These are phyloP conservation scores for Callorhinus ursinus DNA, from an alignment of 2,113 vertebrate genomes.

Conservation along the genomic window DNA sequence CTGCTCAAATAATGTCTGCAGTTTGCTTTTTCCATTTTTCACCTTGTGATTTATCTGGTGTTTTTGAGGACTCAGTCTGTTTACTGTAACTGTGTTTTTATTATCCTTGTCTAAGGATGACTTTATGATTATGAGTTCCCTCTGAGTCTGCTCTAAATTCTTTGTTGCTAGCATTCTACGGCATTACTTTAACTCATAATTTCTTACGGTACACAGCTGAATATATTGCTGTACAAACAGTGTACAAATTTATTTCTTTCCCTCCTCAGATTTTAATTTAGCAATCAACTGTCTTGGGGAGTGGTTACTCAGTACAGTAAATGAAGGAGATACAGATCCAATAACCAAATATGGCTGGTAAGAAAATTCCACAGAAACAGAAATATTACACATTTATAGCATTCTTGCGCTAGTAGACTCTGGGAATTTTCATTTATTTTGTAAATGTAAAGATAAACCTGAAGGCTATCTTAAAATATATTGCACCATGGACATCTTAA, in stretches of 20 bases:
- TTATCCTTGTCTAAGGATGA: constrained; percentile 79
- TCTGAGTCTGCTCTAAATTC: constrained; percentile 71
- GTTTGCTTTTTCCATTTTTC: constrained; percentile 62
- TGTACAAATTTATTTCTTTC: constrained; percentile 68
- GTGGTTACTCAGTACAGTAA: constrained; percentile 48
- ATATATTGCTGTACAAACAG: constrained; percentile 69
- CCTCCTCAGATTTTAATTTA: constrained; percentile 74
- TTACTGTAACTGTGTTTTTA: constrained; percentile 83
- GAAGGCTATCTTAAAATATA: constrained; percentile 69
- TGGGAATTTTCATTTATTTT: constrained; percentile 76
- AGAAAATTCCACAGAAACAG: constrained; percentile 49
- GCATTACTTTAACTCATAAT: constrained; percentile 74
- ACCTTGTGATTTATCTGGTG: constrained; percentile 72
- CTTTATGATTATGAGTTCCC: constrained; percentile 82
- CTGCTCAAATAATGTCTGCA: constrained; percentile 20
- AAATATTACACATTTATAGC: constrained; percentile 56
- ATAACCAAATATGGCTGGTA: not conserved
- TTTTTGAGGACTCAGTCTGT: constrained; percentile 66
- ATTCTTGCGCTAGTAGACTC: not conserved
- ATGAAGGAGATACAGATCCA: constrained; percentile 43
- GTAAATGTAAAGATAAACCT: constrained; percentile 72
- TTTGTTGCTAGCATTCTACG: constrained; percentile 66
- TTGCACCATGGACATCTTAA: constrained; percentile 50
- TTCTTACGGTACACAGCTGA: constrained; percentile 64
- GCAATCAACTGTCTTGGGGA: constrained; percentile 68